These are phyloP conservation scores for Cynodonichthys magdalenae DNA, from an alignment of 2,797 vertebrate genomes.

Conservation along the genomic window DNA sequence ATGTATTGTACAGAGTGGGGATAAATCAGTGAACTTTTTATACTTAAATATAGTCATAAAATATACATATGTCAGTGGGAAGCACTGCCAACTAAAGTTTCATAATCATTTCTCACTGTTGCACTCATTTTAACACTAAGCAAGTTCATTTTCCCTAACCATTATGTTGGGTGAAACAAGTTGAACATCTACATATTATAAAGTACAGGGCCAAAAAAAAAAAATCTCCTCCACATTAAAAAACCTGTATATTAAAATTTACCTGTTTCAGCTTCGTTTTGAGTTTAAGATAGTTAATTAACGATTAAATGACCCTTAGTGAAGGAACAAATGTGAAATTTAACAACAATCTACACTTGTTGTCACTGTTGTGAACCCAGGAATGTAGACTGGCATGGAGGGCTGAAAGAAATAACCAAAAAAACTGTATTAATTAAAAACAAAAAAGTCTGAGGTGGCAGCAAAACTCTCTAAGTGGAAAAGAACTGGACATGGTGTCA, in stretches of 20 bases:
- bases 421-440: no score
- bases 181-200: background rate
- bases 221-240: background rate
- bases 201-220: background rate
- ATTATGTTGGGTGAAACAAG: background rate
- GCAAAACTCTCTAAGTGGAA: no score
- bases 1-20: background rate
- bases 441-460: no score
- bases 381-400: no score
- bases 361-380: no score
- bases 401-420: no score
- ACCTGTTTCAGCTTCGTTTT: background rate
- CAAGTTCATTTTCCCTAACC: background rate
- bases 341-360: background rate
- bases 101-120: constrained; percentile 3
- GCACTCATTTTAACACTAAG: background rate
- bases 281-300: background rate
- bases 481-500: no score
- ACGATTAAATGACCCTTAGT: no score
- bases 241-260: no score
- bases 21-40: background rate
- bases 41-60: background rate
- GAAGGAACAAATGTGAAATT: background rate
- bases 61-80: constrained; percentile 6
- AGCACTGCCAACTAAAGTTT: constrained; percentile 2